Base-by-base conservation (phyloP, 2,888 invertebrate species). In the Heliconius hortense region DNA sequence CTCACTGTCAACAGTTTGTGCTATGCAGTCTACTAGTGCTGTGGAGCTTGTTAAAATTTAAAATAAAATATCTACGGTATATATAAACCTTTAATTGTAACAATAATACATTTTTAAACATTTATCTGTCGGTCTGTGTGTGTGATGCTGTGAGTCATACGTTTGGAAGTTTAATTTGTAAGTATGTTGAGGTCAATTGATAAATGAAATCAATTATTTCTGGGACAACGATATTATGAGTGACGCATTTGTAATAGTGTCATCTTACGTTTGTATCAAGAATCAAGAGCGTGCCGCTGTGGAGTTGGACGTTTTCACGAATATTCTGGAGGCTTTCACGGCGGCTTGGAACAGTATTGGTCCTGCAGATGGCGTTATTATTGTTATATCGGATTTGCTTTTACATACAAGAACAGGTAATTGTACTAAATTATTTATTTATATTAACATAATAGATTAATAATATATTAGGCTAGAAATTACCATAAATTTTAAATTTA, bases 1-100 rank as follows among this genome's bases (percentile, higher is more conserved):
- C 87, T 86, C 82, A 85, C 82, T 84, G 89, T 91, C 90, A 93
- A 91, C 92, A 92, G 94, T 92, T 89, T 86, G 88, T 85, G 87
- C 86, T 87, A 84, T 85, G 86, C 86, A 83, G 80, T 84, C 86
- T 84, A 83, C 75, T 82, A 78, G 87, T 84, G 87, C 81, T 84
- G 86, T 85, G 79, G 79, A 74, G 83, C 84, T 72, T 60, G 62
- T 70, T 67, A 69, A 21, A 62, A 66, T 31, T 76, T 48, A 21
- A 64, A 73, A 76, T 62, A 71, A 66, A 72, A 76, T 62, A 71
- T 48, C 18, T 7, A 28, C 18, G 21, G 48, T 69, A 24, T 31
- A 4, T 48, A 53, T 69, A 68, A 39, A 67, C 28, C 56, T 56
- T 10, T 26, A 62, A 39, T 48, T 15, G 26, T 15, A 66, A 24